phyloP scores from a whole-genome alignment of 2,888 invertebrate species.

The Limenitis camilla region DNA sequence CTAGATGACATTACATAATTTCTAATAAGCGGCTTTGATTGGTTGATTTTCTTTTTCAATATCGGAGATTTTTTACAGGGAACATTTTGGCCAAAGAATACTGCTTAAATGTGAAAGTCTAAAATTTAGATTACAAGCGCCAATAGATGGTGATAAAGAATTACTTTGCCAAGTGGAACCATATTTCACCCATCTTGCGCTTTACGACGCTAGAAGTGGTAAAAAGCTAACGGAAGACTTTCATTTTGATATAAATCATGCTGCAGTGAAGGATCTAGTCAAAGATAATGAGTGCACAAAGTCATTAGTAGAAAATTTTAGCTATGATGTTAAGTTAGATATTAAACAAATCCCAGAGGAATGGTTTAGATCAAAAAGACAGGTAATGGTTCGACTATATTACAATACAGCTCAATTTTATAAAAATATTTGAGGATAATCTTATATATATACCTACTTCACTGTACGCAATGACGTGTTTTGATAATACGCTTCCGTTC shows the following conservation, averaged over 20 bases:
- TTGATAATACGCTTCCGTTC: too few species aligned
- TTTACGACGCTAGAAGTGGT: constrained; percentile 92
- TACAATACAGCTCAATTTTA: background rate
- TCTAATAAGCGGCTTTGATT: too few species aligned
- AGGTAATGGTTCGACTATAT: constrained; percentile 48
- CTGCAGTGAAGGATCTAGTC: constrained; percentile 77
- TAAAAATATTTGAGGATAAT: background rate
- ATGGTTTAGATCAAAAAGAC: constrained; percentile 81
- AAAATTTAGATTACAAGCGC: constrained; percentile 88
- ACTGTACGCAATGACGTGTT: too few species aligned
- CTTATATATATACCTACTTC: background rate
- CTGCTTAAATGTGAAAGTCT: constrained; percentile 88
- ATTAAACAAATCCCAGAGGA: constrained; percentile 82
- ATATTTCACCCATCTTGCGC: constrained; percentile 89
- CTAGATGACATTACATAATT: too few species aligned
- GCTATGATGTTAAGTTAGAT: constrained; percentile 75
- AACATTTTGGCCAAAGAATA: constrained; percentile 90
- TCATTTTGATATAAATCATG: constrained; percentile 89
- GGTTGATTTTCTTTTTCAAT: too few species aligned
- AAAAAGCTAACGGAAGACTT: constrained; percentile 95
- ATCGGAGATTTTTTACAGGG: constrained; percentile 57
- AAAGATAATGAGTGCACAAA: constrained; percentile 62
- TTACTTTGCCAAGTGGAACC: constrained; percentile 91
- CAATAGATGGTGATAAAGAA: constrained; percentile 83
- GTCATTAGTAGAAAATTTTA: constrained; percentile 69